These are phyloP conservation scores for Amitus sp. DNA, from an alignment of 2,888 invertebrate genomes.

Conservation along the genomic window DNA sequence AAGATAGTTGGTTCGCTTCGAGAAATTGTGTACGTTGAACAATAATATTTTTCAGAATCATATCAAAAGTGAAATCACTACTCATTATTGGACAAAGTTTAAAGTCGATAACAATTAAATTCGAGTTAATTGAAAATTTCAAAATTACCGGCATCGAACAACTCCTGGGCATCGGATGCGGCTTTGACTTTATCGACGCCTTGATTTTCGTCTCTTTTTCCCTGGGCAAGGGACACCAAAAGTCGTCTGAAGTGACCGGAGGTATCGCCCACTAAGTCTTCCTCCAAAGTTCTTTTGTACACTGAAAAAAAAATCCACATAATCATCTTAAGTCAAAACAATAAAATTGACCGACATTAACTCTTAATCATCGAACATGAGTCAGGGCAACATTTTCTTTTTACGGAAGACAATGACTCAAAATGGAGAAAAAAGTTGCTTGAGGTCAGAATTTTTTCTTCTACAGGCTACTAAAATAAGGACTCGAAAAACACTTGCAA, in stretches of 20 bases:
- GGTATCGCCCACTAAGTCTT: constrained; percentile 90
- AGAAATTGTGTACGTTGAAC: too few relatives aligned
- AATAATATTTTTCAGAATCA: too few relatives aligned
- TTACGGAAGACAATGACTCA: too few relatives aligned
- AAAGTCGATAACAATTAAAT: too few relatives aligned
- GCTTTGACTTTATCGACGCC: constrained; percentile 85
- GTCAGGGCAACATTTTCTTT: too few relatives aligned
- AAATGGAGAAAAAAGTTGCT: constrained; percentile 19
- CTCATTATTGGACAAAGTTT: too few relatives aligned
- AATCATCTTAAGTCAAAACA: background rate
- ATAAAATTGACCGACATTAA: background rate
- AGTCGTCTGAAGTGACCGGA: constrained; percentile 95
- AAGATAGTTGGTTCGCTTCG: too few relatives aligned
- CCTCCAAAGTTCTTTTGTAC: constrained; percentile 83
- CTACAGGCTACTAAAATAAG: too few relatives aligned
- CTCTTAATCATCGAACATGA: too few relatives aligned
- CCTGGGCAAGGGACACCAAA: constrained; percentile 87
- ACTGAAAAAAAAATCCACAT: constrained; percentile 69
- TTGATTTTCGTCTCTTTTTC: constrained; percentile 90
- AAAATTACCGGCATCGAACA: constrained; percentile 74
- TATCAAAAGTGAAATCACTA: too few relatives aligned
- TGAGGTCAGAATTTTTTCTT: background rate
- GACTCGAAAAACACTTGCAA: constrained; percentile 72
- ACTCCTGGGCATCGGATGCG: constrained; percentile 82
- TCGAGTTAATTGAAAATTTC: background rate